A percentile compares a stretch with the other conserved stretches of the same genome.
These are phyloP conservation scores for Trialeurodes vaporariorum DNA, from an alignment of 1,140 invertebrate genomes.

Conservation along the genomic window DNA sequence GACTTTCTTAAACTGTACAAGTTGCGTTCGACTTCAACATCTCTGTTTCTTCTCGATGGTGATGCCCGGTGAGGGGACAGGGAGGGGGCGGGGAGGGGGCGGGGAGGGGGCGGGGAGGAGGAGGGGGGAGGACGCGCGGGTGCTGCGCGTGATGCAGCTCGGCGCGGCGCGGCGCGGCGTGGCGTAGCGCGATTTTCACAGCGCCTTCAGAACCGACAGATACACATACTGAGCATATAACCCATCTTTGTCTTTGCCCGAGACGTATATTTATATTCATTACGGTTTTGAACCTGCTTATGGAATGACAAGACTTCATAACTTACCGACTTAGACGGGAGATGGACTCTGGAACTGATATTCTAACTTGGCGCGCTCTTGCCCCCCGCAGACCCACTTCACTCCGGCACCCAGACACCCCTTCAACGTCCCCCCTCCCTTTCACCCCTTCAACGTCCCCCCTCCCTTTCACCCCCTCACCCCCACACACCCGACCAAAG, in stretches of 20 bases:
- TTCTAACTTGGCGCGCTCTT: too few species aligned
- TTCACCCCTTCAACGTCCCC: background rate
- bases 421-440: background rate
- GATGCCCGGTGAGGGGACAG: too few species aligned
- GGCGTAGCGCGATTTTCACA: too few species aligned
- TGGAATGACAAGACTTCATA: background rate
- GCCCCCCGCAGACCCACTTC: background rate
- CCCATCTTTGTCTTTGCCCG: background rate
- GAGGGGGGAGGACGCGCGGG: too few species aligned
- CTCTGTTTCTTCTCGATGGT: background rate
- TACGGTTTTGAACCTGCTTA: background rate
- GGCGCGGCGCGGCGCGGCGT: too few species aligned
- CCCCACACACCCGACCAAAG: too few species aligned
- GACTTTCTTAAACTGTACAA: background rate
- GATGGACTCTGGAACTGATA: background rate
- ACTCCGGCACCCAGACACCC: background rate
- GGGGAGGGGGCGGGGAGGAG: too few species aligned
- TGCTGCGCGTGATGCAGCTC: too few species aligned
- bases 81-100: too few species aligned
- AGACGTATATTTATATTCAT: background rate
- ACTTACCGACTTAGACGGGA: background rate
- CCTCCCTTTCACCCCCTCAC: background rate
- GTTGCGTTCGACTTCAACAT: background rate
- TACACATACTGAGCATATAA: too few species aligned
- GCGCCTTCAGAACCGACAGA: too few species aligned